A percentile compares a stretch with the other conserved stretches of the same genome.
Conservation (phyloP, 2,888 invertebrate species). For the Minunthozetes semirufus region DNA sequence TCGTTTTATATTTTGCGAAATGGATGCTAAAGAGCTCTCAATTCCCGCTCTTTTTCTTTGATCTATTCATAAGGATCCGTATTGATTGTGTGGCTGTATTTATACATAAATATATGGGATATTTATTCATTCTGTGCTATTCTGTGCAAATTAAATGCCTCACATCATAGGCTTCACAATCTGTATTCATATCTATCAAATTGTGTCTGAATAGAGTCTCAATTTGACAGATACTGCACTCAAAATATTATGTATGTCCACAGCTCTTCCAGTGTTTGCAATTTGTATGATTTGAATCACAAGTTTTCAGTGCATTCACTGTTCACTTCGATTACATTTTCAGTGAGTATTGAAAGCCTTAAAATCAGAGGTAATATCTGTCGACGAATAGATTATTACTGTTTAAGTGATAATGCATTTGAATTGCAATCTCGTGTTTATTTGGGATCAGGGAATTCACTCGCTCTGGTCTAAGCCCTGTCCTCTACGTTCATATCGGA, state of each 20-base stretch:
- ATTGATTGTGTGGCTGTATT: too few relatives aligned
- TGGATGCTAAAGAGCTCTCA: too few relatives aligned
- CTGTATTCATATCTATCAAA: too few relatives aligned
- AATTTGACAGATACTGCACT: neutral
- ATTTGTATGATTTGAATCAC: neutral
- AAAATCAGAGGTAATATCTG: neutral
- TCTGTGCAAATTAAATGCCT: too few relatives aligned
- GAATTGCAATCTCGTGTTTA: constrained; percentile 23
- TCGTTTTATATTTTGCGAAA: too few relatives aligned
- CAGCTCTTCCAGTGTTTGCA: neutral
- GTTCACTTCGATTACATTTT: neutral
- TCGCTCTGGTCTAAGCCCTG: neutral
- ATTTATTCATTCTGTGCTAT: too few relatives aligned
- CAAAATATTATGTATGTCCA: neutral
- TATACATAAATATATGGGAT: too few relatives aligned
- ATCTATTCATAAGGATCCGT: too few relatives aligned
- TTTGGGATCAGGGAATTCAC: constrained; percentile 4
- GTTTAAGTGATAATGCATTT: constrained; percentile 15
- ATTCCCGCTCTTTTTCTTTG: too few relatives aligned
- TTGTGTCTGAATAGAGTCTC: too few relatives aligned
- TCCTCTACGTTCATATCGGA: neutral
- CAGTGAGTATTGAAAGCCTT: neutral
- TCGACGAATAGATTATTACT: neutral
- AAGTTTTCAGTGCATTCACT: neutral
- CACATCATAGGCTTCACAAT: too few relatives aligned